Conservation (phyloP, 2,888 invertebrate species). For the Heteropelma amictum region DNA sequence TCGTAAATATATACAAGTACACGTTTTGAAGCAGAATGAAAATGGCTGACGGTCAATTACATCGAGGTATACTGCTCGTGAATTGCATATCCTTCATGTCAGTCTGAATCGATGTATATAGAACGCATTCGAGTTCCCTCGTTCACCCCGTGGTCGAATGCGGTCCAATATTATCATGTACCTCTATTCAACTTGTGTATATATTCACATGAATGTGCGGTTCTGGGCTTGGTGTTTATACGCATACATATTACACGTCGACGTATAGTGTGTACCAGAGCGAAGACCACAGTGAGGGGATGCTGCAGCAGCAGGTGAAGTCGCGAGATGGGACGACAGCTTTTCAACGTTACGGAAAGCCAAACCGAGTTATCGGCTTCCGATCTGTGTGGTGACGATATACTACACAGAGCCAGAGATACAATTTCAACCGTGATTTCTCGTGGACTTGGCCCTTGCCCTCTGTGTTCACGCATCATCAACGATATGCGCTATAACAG, state of each 20-base stretch:
- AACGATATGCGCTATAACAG: not conserved
- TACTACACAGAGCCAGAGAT: slow-evolving; percentile 14
- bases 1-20: too few species aligned
- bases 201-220: too few species aligned
- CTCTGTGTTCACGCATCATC: not conserved
- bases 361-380: slow-evolving; percentile 55
- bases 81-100: not conserved
- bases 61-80: not conserved
- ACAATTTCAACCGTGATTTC: slow-evolving; percentile 29
- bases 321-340: slow-evolving; percentile 43
- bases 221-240: too few species aligned
- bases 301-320: slow-evolving; percentile 11
- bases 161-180: slow-evolving; percentile 34
- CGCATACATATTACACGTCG: not conserved
- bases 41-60: too few species aligned
- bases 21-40: too few species aligned
- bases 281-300: slow-evolving; percentile 30
- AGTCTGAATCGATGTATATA: not conserved
- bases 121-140: not conserved
- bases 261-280: slow-evolving; percentile 8
- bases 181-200: slow-evolving; percentile 3
- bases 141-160: slow-evolving; percentile 22
- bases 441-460: slow-evolving; percentile 27
- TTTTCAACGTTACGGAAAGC: slow-evolving; percentile 52
- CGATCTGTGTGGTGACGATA: slow-evolving; percentile 41